Conservation (phyloP, 2,888 invertebrate species). For the Anthrax anthrax region DNA sequence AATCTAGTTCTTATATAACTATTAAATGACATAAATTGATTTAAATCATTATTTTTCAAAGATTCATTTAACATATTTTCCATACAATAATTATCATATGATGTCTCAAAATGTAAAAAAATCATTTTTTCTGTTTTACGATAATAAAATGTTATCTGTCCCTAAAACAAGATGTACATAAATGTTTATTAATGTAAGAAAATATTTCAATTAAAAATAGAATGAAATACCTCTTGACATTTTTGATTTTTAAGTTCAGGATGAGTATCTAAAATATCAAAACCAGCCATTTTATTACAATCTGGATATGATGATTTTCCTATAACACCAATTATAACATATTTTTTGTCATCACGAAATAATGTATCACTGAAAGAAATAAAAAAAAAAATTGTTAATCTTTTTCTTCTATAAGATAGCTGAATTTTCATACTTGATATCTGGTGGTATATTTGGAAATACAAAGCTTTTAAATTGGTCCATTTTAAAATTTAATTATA, state of each 20-base stretch:
- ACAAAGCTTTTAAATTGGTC: slow-evolving; percentile 10
- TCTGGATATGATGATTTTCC: slow-evolving; percentile 27
- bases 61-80: slow-evolving; percentile 18
- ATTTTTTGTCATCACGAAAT: slow-evolving; percentile 19
- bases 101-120: slow-evolving; percentile 39
- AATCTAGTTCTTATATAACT: slow-evolving; percentile 26
- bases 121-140: slow-evolving; percentile 39
- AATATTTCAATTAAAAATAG: background rate
- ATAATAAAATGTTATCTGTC: slow-evolving; percentile 44
- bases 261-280: slow-evolving; percentile 21
- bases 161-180: slow-evolving; percentile 27
- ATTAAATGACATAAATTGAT: slow-evolving; percentile 25
- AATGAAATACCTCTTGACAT: slow-evolving; percentile 17
- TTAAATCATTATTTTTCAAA: slow-evolving; percentile 33
- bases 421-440: slow-evolving; percentile 8
- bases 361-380: slow-evolving; percentile 17
- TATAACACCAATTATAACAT: slow-evolving; percentile 30
- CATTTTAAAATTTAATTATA: no score
- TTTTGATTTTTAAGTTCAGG: slow-evolving; percentile 18
- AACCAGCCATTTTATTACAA: slow-evolving; percentile 31
- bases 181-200: background rate
- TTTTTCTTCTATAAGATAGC: background rate
- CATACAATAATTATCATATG: slow-evolving; percentile 26
- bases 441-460: slow-evolving; percentile 13
- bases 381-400: background rate